Conservation (phyloP, 2,888 invertebrate genomes). For the Andricus curvator region DNA sequence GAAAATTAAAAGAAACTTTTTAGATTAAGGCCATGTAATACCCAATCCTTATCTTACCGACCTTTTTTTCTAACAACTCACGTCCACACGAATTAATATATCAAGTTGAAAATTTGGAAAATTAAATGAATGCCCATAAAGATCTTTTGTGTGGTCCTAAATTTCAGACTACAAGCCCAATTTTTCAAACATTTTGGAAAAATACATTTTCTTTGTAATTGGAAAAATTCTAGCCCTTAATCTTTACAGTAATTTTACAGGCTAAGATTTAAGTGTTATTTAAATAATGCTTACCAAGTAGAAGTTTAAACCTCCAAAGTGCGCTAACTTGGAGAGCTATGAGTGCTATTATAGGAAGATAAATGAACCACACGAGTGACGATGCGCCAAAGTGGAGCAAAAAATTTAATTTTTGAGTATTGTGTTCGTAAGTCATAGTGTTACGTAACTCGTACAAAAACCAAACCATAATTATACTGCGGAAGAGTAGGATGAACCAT, state of each 20-base stretch:
- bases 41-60: too few species aligned
- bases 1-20: slow-evolving; percentile 62
- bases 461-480: slow-evolving; percentile 93
- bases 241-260: not conserved
- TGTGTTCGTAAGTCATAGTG: slow-evolving; percentile 90
- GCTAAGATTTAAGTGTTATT: not conserved
- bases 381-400: slow-evolving; percentile 98
- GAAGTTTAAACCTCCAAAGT: slow-evolving; percentile 96
- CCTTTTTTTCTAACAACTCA: too few species aligned
- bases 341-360: slow-evolving; percentile 95
- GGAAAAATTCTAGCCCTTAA: not conserved
- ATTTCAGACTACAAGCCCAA: too few species aligned
- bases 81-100: too few species aligned
- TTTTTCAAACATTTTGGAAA: too few species aligned
- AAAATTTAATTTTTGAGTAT: slow-evolving; percentile 92
- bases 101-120: too few species aligned
- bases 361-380: slow-evolving; percentile 98
- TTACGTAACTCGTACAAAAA: slow-evolving; percentile 88
- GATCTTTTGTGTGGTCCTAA: too few species aligned
- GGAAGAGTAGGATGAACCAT: slow-evolving; percentile 93
- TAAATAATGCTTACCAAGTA: slow-evolving; percentile 85
- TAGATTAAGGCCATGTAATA: too few species aligned
- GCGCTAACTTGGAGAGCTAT: slow-evolving; percentile 96
- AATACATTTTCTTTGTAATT: too few species aligned
- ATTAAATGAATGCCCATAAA: too few species aligned